Conservation (phyloP, 2,113 vertebrate species). For the Chamaea fasciata region DNA sequence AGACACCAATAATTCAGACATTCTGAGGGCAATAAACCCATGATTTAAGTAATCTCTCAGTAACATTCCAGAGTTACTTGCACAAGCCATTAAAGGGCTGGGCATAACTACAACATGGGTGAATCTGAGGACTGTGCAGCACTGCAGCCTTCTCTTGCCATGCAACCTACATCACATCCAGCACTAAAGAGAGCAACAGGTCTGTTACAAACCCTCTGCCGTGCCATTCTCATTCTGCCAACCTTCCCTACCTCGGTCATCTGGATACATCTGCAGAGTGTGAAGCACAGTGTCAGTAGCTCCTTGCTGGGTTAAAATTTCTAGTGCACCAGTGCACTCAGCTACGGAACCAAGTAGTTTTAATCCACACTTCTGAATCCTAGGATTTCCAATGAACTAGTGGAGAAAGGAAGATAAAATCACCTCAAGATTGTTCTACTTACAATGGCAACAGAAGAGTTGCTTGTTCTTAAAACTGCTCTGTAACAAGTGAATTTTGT, state of each 20-base stretch:
- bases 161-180: neutral
- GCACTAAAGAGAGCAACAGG: neutral
- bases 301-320: constrained; percentile 85
- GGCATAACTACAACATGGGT: neutral
- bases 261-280: constrained; percentile 89
- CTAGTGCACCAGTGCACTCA: constrained; percentile 82
- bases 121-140: neutral
- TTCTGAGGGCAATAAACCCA: neutral
- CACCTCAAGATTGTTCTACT: neutral
- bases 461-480: neutral
- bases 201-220: neutral
- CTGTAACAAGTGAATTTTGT: neutral
- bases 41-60: neutral
- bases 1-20: neutral
- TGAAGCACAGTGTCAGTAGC: constrained; percentile 88
- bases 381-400: constrained; percentile 87
- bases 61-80: neutral
- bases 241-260: constrained; percentile 76
- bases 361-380: constrained; percentile 85
- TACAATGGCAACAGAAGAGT: neutral
- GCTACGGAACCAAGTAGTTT: constrained; percentile 80
- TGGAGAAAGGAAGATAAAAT: neutral
- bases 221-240: neutral
- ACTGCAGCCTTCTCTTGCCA: neutral
- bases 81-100: neutral